A percentile compares a stretch with the other conserved stretches of the same genome.
phyloP scores from a whole-genome alignment of 2,113 vertebrate genomes.

The Eidolon helvum region DNA sequence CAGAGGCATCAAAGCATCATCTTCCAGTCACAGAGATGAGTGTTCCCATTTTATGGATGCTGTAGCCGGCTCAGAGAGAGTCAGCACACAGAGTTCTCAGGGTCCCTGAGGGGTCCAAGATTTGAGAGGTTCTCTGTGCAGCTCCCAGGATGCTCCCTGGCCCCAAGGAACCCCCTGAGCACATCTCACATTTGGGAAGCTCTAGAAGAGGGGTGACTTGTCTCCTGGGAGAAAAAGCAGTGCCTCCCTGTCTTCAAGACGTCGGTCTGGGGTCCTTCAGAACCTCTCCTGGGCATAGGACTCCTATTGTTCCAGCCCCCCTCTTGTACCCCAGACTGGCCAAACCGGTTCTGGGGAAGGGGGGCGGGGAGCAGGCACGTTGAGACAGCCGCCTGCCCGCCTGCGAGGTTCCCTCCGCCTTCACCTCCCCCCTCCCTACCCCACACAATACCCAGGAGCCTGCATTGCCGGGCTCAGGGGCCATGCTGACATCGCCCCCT shows the following conservation, averaged over 20 bases:
- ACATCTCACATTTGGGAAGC: neutral
- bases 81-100: neutral
- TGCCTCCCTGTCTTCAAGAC: neutral
- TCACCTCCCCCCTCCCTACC: constrained; percentile 63
- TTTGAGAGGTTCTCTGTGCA: neutral
- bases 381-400: constrained; percentile 69
- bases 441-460: constrained; percentile 74
- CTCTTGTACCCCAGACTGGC: constrained; percentile 66
- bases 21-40: neutral
- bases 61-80: neutral
- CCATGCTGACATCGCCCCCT: constrained; percentile 71
- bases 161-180: neutral
- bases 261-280: constrained; percentile 60
- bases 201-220: neutral
- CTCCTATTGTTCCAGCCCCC: constrained; percentile 77
- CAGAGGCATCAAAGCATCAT: neutral
- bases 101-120: neutral
- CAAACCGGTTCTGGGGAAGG: constrained; percentile 73
- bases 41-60: neutral
- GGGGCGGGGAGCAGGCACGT: constrained; percentile 76
- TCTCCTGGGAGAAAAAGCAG: neutral
- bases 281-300: constrained; percentile 61
- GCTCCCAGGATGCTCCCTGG: neutral
- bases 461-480: constrained; percentile 51
- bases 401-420: constrained; percentile 58